Percentiles rank a stretch among this genome's conserved stretches.
These are phyloP conservation scores for Nemotelus pantherinus DNA, from an alignment of 2,888 invertebrate genomes.

Conservation along the genomic window DNA sequence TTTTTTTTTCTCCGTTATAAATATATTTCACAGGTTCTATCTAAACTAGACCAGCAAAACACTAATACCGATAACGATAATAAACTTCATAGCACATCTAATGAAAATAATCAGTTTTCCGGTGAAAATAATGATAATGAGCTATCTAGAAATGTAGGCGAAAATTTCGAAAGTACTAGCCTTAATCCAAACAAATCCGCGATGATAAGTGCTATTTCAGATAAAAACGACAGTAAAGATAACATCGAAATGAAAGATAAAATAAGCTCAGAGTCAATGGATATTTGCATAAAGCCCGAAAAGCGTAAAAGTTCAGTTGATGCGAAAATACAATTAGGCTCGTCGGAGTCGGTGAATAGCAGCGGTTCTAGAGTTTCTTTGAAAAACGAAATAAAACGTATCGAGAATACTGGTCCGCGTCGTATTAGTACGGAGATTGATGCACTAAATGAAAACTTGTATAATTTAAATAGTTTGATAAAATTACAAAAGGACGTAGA, in stretches of 20 bases:
- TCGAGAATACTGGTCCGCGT: constrained; percentile 60
- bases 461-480: constrained; percentile 62
- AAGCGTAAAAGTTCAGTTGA: constrained; percentile 49
- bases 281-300: constrained; percentile 51
- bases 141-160: neutral
- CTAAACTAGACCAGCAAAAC: constrained; percentile 48
- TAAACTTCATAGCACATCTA: constrained; percentile 45
- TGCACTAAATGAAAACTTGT: constrained; percentile 63
- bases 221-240: constrained; percentile 34
- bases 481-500: constrained; percentile 64
- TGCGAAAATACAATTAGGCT: constrained; percentile 12
- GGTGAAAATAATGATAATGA: constrained; percentile 42
- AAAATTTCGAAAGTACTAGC: neutral
- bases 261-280: neutral
- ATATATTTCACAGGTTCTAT: constrained; percentile 52
- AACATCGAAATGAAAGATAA: neutral
- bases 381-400: constrained; percentile 60
- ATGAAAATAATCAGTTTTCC: neutral
- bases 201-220: constrained; percentile 18
- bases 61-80: constrained; percentile 49
- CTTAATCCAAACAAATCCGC: constrained; percentile 40
- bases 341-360: constrained; percentile 28
- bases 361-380: constrained; percentile 36
- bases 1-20: constrained; percentile 37
- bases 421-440: constrained; percentile 61